phyloP scores from a whole-genome alignment of 2,888 invertebrate genomes.

The Drosophila borealis region DNA sequence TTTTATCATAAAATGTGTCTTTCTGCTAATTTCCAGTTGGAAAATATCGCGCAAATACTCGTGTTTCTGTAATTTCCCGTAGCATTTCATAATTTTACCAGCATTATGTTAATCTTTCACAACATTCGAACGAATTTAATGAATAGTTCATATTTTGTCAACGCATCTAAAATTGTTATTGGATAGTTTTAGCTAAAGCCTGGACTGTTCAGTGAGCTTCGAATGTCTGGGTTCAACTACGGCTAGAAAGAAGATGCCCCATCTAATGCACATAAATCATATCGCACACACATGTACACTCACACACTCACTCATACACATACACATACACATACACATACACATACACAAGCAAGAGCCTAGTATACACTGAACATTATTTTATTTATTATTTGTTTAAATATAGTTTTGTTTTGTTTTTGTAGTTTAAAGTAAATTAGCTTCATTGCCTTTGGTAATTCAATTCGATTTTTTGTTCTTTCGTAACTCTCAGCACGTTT shows the following conservation, averaged over 20 bases:
- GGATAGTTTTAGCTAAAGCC: conserved; percentile 43
- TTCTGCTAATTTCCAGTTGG: conserved; percentile 53
- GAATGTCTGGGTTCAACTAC: conserved; percentile 50
- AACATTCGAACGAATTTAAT: conserved; percentile 14
- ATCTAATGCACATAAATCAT: conserved; percentile 40
- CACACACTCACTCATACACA: conserved; percentile 6
- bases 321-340: conserved; percentile 8
- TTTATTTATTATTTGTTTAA: not conserved
- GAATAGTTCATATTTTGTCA: conserved; percentile 37
- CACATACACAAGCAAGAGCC: conserved; percentile 29
- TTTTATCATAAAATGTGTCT: conserved; percentile 47
- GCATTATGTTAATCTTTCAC: conserved; percentile 2
- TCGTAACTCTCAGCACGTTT: conserved; percentile 38
- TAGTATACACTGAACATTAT: conserved; percentile 54
- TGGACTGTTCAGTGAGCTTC: conserved; percentile 56
- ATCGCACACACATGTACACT: conserved; percentile 8
- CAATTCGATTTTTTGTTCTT: conserved; percentile 37
- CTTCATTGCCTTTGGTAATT: conserved; percentile 70
- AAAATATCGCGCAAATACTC: conserved; percentile 34
- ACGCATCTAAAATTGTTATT: conserved; percentile 55
- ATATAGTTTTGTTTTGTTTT: conserved; percentile 35
- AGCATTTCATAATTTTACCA: conserved; percentile 54
- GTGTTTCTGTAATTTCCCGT: conserved; percentile 49
- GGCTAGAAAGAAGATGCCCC: conserved; percentile 37
- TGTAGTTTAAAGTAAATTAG: conserved; percentile 63